These are phyloP conservation scores for Rhopalosiphum padi DNA, from an alignment of 1,140 invertebrate species.

Conservation along the genomic window DNA sequence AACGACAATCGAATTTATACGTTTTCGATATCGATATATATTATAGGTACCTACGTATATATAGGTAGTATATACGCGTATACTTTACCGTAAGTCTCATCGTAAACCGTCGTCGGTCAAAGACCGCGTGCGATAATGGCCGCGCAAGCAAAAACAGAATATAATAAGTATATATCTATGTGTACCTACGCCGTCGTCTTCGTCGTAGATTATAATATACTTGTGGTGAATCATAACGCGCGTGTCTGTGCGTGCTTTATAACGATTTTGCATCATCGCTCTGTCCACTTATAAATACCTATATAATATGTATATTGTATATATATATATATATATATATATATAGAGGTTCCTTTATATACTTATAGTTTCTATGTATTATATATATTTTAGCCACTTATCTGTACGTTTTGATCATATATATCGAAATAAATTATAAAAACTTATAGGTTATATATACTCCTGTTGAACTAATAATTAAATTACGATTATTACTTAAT, in stretches of 20 bases:
- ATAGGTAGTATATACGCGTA: neutral
- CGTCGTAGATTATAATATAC: constrained; percentile 22
- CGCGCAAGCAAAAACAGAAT: neutral
- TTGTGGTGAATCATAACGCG: neutral
- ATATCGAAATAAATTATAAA: neutral
- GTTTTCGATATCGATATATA: constrained; percentile 21
- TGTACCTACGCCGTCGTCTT: neutral
- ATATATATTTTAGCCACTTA: neutral
- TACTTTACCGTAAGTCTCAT: constrained; percentile 7
- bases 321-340: too few species aligned
- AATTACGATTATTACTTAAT: neutral
- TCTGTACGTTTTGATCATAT: neutral
- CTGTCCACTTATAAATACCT: neutral
- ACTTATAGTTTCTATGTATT: neutral
- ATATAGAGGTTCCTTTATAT: neutral
- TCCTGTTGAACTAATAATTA: neutral
- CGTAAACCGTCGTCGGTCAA: constrained; percentile 32
- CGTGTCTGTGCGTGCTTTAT: neutral
- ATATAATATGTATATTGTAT: too few species aligned
- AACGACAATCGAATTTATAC: constrained; percentile 44
- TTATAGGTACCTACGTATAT: neutral
- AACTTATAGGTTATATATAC: neutral
- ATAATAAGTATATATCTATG: neutral
- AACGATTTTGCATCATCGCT: neutral
- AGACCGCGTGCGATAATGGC: constrained; percentile 20